Evolutionary conservation across 1,140 invertebrate genomes (phyloP).

Genomic region (Drosophila obscura): DNA sequence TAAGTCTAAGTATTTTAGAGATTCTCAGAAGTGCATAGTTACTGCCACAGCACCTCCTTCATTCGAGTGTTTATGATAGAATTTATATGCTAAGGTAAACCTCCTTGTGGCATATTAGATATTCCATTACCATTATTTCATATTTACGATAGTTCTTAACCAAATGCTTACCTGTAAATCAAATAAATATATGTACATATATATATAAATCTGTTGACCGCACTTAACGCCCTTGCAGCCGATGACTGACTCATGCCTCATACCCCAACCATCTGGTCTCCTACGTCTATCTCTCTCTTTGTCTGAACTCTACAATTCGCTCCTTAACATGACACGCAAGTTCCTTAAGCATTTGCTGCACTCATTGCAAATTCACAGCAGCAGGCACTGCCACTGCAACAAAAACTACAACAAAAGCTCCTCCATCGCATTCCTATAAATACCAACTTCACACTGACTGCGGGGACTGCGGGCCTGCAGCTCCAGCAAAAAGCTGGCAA

Average conservation of each 20-base stretch:
- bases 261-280: slow-evolving; percentile 19
- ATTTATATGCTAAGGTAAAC: not conserved
- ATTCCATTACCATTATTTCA: not conserved
- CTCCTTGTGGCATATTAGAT: too few species aligned
- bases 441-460: slow-evolving; percentile 73
- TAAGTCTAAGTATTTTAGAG: too few species aligned
- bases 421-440: slow-evolving; percentile 68
- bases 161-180: slow-evolving; percentile 1
- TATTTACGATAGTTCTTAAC: not conserved
- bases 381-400: slow-evolving; percentile 13
- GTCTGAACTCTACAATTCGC: not conserved
- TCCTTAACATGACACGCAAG: not conserved
- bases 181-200: not conserved
- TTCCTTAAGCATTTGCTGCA: slow-evolving; percentile 44
- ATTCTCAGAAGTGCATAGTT: too few species aligned
- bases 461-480: slow-evolving; percentile 6
- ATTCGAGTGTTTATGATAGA: too few species aligned
- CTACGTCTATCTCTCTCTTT: slow-evolving; percentile 8
- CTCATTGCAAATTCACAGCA: slow-evolving; percentile 69
- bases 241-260: slow-evolving; percentile 42
- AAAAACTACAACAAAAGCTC: slow-evolving; percentile 2
- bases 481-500: slow-evolving; percentile 44
- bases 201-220: slow-evolving; percentile 2
- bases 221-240: slow-evolving; percentile 23
- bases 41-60: too few species aligned